Percentiles rank a stretch among this genome's conserved stretches.
These are phyloP conservation scores for Ferrisia virgata DNA, from an alignment of 2,888 invertebrate genomes.

Conservation along the genomic window DNA sequence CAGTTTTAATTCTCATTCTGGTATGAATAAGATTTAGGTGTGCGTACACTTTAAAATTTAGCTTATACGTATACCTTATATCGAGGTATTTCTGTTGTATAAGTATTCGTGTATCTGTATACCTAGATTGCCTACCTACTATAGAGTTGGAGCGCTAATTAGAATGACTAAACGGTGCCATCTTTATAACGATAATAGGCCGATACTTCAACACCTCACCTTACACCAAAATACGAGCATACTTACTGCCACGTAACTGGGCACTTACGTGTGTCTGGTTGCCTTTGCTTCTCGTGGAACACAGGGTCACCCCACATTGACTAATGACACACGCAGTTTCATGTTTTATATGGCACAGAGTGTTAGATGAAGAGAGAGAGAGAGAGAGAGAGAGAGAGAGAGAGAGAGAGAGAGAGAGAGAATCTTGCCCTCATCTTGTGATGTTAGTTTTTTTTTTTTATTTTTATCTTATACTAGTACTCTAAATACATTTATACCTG, in stretches of 20 bases:
- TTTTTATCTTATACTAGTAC: not conserved
- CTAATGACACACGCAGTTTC: not conserved
- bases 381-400: not conserved
- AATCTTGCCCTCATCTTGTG: not conserved
- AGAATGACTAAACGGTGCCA: conserved; percentile 5
- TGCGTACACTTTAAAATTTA: no score
- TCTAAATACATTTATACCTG: no score
- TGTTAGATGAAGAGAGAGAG: not conserved
- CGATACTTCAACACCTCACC: not conserved
- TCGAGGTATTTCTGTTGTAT: no score
- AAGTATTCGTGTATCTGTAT: no score
- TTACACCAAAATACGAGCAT: not conserved
- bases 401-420: not conserved
- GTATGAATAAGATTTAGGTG: not conserved
- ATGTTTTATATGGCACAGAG: not conserved
- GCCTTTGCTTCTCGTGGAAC: not conserved
- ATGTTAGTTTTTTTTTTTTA: not conserved
- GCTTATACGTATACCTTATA: no score
- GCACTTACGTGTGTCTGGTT: no score
- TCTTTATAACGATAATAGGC: not conserved
- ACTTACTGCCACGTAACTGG: no score
- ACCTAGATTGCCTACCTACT: not conserved
- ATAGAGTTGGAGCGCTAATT: not conserved
- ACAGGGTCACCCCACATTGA: not conserved
- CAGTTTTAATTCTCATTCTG: not conserved